A percentile compares a stretch with the other conserved stretches of the same genome.
Conservation (phyloP, 2,113 vertebrate species). For the Pyrgilauda ruficollis region DNA sequence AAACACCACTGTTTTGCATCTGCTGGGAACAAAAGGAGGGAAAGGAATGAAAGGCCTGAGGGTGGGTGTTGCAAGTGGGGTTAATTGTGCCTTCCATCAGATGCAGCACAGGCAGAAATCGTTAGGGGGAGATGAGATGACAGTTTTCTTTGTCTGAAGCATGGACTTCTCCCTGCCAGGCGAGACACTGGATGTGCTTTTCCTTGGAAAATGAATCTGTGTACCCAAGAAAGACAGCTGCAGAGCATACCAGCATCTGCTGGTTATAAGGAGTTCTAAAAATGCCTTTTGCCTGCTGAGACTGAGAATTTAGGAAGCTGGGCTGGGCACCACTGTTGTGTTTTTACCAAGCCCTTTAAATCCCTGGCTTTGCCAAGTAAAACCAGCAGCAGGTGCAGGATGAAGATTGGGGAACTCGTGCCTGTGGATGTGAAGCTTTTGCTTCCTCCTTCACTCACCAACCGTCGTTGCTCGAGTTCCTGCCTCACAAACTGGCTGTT, state of each 20-base stretch:
- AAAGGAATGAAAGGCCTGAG: background rate
- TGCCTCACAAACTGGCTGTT: background rate
- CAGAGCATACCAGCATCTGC: background rate
- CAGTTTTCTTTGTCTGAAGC: conserved; percentile 32
- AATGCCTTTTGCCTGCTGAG: background rate
- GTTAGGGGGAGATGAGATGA: conserved; percentile 50
- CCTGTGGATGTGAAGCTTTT: background rate
- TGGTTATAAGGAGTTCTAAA: background rate
- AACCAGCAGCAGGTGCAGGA: background rate
- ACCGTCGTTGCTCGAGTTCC: rapidly evolving
- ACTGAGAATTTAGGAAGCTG: background rate
- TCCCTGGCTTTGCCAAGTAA: background rate
- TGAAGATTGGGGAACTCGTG: background rate
- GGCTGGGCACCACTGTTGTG: background rate
- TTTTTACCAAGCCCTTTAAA: background rate
- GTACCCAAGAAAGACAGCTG: background rate
- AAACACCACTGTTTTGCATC: background rate
- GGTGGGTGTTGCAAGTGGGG: background rate
- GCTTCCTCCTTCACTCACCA: background rate
- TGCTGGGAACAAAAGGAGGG: background rate
- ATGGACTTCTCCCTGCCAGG: background rate
- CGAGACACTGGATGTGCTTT: background rate
- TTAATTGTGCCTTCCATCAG: background rate
- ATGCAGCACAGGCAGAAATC: background rate
- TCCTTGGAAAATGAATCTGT: background rate